phyloP scores from a whole-genome alignment of 2,888 invertebrate genomes.

The Drosophila neotestacea region DNA sequence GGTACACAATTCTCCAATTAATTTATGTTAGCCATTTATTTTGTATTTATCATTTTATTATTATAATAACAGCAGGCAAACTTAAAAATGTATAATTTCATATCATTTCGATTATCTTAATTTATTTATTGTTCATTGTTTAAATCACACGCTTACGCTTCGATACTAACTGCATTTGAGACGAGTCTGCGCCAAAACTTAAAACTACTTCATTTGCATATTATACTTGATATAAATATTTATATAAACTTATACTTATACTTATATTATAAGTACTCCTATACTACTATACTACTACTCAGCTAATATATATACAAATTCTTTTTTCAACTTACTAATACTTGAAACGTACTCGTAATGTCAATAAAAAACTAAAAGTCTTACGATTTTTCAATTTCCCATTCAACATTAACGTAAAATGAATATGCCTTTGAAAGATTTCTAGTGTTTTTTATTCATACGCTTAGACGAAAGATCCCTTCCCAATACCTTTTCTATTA shows the following conservation, averaged over 20 bases:
- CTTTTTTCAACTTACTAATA: slow-evolving; percentile 47
- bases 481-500: slow-evolving; percentile 3
- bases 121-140: slow-evolving; percentile 13
- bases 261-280: slow-evolving; percentile 48
- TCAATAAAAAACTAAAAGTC: slow-evolving; percentile 20
- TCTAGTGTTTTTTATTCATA: slow-evolving; percentile 40
- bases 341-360: slow-evolving; percentile 38
- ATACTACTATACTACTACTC: slow-evolving; percentile 38
- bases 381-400: slow-evolving; percentile 20
- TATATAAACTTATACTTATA: slow-evolving; percentile 14
- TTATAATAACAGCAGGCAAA: slow-evolving; percentile 32
- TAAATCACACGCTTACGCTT: slow-evolving; percentile 75
- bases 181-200: slow-evolving; percentile 53
- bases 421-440: slow-evolving; percentile 36
- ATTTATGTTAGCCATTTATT: slow-evolving; percentile 28
- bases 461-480: slow-evolving; percentile 32
- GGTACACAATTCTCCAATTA: slow-evolving; percentile 45
- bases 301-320: slow-evolving; percentile 33
- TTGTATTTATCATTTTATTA: neutral
- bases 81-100: neutral
- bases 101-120: slow-evolving; percentile 1
- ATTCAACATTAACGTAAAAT: slow-evolving; percentile 36
- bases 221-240: slow-evolving; percentile 41
- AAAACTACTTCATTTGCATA: slow-evolving; percentile 53
- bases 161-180: slow-evolving; percentile 74